Evolutionary conservation across 2,888 invertebrate genomes (phyloP).

Genomic region (Drosophila gaucha): DNA sequence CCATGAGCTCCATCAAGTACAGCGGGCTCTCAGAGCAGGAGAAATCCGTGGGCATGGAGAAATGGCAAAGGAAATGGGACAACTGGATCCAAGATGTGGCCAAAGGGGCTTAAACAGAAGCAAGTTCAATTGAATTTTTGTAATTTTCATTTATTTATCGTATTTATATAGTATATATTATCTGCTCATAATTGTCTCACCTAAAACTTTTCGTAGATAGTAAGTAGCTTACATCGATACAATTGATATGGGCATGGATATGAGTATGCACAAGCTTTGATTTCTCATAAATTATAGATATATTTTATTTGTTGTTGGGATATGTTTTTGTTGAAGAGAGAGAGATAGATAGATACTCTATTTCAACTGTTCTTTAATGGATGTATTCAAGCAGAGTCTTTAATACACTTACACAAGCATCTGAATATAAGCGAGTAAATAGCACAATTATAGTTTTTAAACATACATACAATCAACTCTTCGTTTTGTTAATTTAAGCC

Average conservation of each 20-base stretch:
- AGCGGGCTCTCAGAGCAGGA: slow-evolving; percentile 86
- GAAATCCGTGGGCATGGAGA: slow-evolving; percentile 85
- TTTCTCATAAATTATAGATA: slow-evolving; percentile 31
- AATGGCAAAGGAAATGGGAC: slow-evolving; percentile 87
- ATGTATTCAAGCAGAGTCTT: slow-evolving; percentile 53
- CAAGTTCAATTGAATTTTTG: neutral
- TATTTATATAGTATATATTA: slow-evolving; percentile 34
- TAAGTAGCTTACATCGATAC: slow-evolving; percentile 52
- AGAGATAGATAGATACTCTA: slow-evolving; percentile 1
- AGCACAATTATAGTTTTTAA: slow-evolving; percentile 51
- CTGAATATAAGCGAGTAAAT: slow-evolving; percentile 50
- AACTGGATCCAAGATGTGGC: slow-evolving; percentile 84
- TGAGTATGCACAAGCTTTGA: slow-evolving; percentile 58
- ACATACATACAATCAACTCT: slow-evolving; percentile 35
- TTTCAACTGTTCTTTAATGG: slow-evolving; percentile 16
- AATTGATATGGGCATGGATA: slow-evolving; percentile 54
- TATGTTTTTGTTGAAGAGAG: slow-evolving; percentile 33
- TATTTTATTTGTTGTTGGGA: slow-evolving; percentile 43
- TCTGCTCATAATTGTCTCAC: slow-evolving; percentile 43
- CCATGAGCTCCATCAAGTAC: slow-evolving; percentile 89
- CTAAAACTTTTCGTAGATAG: slow-evolving; percentile 47
- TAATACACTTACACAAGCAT: slow-evolving; percentile 52
- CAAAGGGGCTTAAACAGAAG: neutral
- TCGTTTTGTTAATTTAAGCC: slow-evolving; percentile 28
- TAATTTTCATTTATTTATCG: slow-evolving; percentile 33